Conservation (phyloP, 2,888 invertebrate species). For the Pardosa pseudoannulata region DNA sequence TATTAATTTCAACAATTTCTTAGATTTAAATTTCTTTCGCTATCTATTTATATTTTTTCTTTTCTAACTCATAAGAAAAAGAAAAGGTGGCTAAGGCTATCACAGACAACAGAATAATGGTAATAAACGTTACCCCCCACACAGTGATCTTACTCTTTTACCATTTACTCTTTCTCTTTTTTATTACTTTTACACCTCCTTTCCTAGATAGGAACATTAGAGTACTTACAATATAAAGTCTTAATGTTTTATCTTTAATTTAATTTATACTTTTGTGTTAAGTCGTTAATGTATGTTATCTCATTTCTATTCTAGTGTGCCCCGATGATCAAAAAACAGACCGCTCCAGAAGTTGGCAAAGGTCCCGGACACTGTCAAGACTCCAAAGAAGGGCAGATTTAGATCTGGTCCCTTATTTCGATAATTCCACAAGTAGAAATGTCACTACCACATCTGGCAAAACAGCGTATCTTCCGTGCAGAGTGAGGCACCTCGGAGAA, state of each 20-base stretch:
- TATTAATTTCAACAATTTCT: too few relatives aligned
- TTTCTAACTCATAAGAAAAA: too few relatives aligned
- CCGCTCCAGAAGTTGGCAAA: constrained; percentile 40
- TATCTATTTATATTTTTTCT: too few relatives aligned
- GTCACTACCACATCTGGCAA: constrained; percentile 87
- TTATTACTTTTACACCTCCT: too few relatives aligned
- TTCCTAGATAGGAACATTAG: too few relatives aligned
- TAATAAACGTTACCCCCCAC: too few relatives aligned
- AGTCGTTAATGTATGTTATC: not conserved
- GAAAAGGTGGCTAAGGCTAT: too few relatives aligned
- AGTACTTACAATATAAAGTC: not conserved
- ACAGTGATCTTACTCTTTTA: too few relatives aligned
- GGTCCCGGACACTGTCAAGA: constrained; percentile 37
- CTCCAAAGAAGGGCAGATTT: constrained; percentile 48
- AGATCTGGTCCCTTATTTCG: constrained; percentile 73
- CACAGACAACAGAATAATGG: too few relatives aligned
- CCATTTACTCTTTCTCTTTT: too few relatives aligned
- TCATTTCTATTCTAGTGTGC: constrained; percentile 31
- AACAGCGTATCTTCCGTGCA: constrained; percentile 88
- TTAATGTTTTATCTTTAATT: not conserved
- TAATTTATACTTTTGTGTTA: not conserved
- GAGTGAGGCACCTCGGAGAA: constrained; percentile 86
- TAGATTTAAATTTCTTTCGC: too few relatives aligned
- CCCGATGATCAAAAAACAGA: constrained; percentile 51
- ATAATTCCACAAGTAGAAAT: constrained; percentile 82